These are phyloP conservation scores for Psylliodes chrysocephalus DNA, from an alignment of 2,888 invertebrate genomes.

Conservation along the genomic window DNA sequence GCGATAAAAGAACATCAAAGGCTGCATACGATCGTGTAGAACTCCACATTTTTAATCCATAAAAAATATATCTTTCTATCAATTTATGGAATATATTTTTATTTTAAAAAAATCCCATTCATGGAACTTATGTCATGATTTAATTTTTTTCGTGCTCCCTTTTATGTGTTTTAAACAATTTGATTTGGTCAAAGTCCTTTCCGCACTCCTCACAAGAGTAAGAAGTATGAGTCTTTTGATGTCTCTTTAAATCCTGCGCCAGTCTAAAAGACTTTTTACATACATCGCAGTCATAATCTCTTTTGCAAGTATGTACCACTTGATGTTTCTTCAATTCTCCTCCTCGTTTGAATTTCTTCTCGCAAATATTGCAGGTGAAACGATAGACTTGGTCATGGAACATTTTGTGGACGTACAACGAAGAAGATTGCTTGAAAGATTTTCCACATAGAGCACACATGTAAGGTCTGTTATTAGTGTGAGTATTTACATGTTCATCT, in stretches of 20 bases:
- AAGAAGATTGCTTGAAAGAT: conserved; percentile 67
- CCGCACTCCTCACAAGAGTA: neutral
- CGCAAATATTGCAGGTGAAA: conserved; percentile 66
- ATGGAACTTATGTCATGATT: too few relatives aligned
- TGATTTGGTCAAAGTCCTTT: neutral
- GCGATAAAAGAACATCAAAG: too few relatives aligned
- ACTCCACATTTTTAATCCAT: too few relatives aligned
- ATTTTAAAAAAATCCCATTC: too few relatives aligned
- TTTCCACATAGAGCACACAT: conserved; percentile 69
- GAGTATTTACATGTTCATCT: conserved; percentile 67
- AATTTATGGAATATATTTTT: too few relatives aligned
- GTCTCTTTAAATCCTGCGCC: conserved; percentile 61
- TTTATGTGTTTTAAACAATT: conserved; percentile 1
- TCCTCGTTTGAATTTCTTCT: conserved; percentile 67
- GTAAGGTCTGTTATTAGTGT: conserved; percentile 64
- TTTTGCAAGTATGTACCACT: conserved; percentile 67
- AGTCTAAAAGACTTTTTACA: conserved; percentile 68
- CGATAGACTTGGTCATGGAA: conserved; percentile 53
- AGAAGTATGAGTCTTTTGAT: conserved; percentile 60
- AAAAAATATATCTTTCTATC: too few relatives aligned
- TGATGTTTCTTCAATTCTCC: conserved; percentile 68
- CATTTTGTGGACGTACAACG: conserved; percentile 54
- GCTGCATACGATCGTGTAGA: too few relatives aligned
- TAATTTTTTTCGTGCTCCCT: conserved; percentile 4
- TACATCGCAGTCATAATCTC: conserved; percentile 65